These are phyloP conservation scores for Heptranchias perlo DNA, from an alignment of 2,113 vertebrate genomes.

Conservation along the genomic window DNA sequence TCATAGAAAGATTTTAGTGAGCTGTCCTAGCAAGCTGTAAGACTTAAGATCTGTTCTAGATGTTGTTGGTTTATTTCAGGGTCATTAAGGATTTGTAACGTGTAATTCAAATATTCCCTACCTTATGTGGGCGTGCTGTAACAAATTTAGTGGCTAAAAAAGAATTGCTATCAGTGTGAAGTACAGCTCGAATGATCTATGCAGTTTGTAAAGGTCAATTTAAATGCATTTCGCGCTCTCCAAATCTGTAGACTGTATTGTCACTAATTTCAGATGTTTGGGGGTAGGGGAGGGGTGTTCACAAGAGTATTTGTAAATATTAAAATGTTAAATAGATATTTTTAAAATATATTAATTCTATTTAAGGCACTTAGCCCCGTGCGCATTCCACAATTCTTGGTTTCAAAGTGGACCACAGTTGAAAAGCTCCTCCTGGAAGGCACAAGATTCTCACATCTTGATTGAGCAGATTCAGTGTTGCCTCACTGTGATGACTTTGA, in stretches of 20 bases:
- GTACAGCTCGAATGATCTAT: background rate
- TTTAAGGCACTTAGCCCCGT: background rate
- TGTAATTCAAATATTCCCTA: background rate
- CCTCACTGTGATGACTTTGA: background rate
- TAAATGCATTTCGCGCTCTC: background rate
- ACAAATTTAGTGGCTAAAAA: background rate
- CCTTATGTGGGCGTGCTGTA: background rate
- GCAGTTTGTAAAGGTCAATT: background rate
- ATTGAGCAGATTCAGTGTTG: background rate
- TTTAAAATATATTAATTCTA: background rate
- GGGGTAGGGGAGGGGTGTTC: background rate
- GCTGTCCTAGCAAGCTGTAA: background rate
- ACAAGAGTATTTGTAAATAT: too few relatives aligned
- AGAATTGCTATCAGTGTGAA: background rate
- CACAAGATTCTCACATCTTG: background rate
- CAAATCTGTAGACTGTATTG: background rate
- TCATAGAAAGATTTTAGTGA: background rate
- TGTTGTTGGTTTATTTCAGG: background rate
- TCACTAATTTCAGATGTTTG: background rate
- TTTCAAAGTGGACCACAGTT: background rate
- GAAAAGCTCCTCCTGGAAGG: background rate
- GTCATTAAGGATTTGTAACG: background rate
- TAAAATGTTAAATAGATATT: too few relatives aligned
- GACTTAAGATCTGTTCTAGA: too few relatives aligned
- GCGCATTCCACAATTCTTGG: background rate